Base-by-base conservation (phyloP, 1,140 invertebrate genomes). In the Lepidurus arcticus region DNA sequence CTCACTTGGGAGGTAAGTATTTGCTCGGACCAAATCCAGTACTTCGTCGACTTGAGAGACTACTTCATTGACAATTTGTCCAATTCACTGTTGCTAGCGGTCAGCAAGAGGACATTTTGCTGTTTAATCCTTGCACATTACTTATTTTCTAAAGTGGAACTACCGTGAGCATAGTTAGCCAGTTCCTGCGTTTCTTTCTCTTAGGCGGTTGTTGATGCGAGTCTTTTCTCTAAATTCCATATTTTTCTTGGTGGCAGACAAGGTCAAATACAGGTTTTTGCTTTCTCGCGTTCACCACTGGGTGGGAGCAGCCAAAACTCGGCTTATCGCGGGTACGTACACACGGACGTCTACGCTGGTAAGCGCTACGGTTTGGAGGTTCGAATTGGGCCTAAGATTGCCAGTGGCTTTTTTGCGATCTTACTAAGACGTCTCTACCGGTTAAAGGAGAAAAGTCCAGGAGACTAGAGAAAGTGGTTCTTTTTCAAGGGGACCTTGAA, bases 401-500 rank as follows among this genome's bases (percentile, higher is more conserved):
- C 53, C 53, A 65, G n/a, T 65, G 53, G 53, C 53, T 65, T 65
- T 65, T 21, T 65, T 65, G 34, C 34, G 34, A 1, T 65, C 53
- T 65, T 65, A 21, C 16, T 65, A 13, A n/a, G 21, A 13, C 16
- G 16, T 7, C 21, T 16, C 53, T 65, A 65, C 53, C 53, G 16
- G 9, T 65, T 65, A 34, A 34, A 34, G 34, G 34, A 34, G 53
- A 65, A 65, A 47, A 65, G n/a, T 65, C 13, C 8, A 65, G 53
- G 13, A 65, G 53, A 65, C n/a, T 21, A 65, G 53, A 21, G 53
- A 65, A 65, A 65, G 53, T 65, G 53, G 53, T 65, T 65, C 53
- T 21, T 65, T 65, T 65, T 21, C 53, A 65, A 65, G 53, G 53
- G 53, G 53, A 65, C 53, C 53, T 65, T 65, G 53, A 65, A 65